A percentile compares a stretch with the other conserved stretches of the same genome.
phyloP scores from a whole-genome alignment of 2,888 invertebrate species.

The Dyspetes luteomarginatus region DNA sequence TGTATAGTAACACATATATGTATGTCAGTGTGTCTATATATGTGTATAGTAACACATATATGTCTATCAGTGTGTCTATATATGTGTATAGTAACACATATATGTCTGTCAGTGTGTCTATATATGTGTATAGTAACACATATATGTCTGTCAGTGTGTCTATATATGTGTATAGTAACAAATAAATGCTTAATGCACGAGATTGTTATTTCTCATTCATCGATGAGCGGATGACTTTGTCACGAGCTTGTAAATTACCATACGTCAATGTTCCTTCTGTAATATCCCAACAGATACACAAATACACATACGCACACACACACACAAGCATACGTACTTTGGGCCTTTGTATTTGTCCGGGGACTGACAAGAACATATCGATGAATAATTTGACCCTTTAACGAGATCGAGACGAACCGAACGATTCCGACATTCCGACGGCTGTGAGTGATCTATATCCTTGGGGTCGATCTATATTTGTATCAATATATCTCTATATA shows the following conservation, averaged over 20 bases:
- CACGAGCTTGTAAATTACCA: not conserved
- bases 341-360: not conserved
- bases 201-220: not conserved
- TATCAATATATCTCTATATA: not conserved
- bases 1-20: too few relatives aligned
- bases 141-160: too few relatives aligned
- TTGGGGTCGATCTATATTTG: not conserved
- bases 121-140: too few relatives aligned
- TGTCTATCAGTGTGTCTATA: too few relatives aligned
- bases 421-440: slow-evolving; percentile 26
- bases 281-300: too few relatives aligned
- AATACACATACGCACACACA: too few relatives aligned
- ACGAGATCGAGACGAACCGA: slow-evolving; percentile 23
- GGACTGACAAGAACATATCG: slow-evolving; percentile 16
- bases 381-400: slow-evolving; percentile 34
- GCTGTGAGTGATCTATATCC: slow-evolving; percentile 12
- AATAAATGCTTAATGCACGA: too few relatives aligned
- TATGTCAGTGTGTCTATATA: too few relatives aligned
- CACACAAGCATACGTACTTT: not conserved
- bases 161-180: too few relatives aligned
- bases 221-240: not conserved
- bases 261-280: slow-evolving; percentile 1
- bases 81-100: too few relatives aligned
- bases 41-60: too few relatives aligned
- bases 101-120: too few relatives aligned